Evolutionary conservation across 2,797 vertebrate species (phyloP).

Genomic region (Antennarius maculatus): DNA sequence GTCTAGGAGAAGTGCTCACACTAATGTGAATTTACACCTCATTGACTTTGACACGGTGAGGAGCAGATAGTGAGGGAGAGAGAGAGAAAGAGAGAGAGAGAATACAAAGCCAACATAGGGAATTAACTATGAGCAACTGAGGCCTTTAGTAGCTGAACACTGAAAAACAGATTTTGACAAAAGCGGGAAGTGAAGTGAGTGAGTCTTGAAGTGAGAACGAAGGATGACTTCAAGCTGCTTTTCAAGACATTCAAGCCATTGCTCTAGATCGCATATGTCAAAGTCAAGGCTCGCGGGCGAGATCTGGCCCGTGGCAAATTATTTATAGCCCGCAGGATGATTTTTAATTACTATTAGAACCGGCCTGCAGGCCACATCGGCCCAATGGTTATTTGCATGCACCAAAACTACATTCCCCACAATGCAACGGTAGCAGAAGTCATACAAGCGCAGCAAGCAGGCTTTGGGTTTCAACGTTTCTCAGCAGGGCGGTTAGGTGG

Average conservation of each 20-base stretch:
- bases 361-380: no score
- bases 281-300: no score
- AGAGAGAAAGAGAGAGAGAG: constrained; percentile 1
- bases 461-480: no score
- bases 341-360: no score
- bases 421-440: no score
- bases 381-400: no score
- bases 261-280: constrained; percentile 3
- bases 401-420: no score
- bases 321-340: no score
- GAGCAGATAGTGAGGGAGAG: constrained; percentile 31
- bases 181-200: constrained; percentile 5
- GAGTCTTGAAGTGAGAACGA: background rate
- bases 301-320: no score
- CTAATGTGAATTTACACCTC: constrained; percentile 69
- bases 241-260: constrained; percentile 26
- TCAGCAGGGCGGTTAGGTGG: no score
- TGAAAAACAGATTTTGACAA: constrained; percentile 6
- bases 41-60: constrained; percentile 55
- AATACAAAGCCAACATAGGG: constrained; percentile 14
- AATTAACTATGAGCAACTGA: constrained; percentile 21
- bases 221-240: constrained; percentile 10
- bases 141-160: background rate
- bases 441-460: no score
- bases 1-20: constrained; percentile 52